phyloP scores from a whole-genome alignment of 2,113 vertebrate species.

The Percopsis transmontana region DNA sequence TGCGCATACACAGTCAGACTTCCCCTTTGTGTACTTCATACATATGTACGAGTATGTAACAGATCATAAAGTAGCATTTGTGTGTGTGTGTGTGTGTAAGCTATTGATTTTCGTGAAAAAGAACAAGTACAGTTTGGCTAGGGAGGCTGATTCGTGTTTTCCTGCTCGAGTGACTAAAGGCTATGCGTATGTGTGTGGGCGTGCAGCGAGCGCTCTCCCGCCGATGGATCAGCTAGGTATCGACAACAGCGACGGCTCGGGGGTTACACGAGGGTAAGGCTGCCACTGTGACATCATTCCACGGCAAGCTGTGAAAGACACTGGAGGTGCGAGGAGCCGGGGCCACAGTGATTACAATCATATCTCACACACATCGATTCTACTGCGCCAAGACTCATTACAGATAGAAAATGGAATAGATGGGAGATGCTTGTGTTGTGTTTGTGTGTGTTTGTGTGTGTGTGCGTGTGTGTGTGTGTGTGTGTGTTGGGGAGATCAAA shows the following conservation, averaged over 20 bases:
- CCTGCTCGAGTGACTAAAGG: constrained; percentile 60
- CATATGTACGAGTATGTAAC: neutral
- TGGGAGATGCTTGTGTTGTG: constrained; percentile 2
- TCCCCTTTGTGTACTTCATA: constrained; percentile 4
- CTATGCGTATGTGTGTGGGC: constrained; percentile 59
- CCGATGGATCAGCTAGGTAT: constrained; percentile 2
- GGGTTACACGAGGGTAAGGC: constrained; percentile 50
- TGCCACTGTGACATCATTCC: constrained; percentile 39
- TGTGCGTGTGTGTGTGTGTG: neutral
- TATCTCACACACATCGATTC: constrained; percentile 14
- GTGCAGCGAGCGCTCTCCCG: constrained; percentile 39
- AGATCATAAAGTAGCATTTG: neutral
- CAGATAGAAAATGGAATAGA: neutral
- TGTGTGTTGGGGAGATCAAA: neutral
- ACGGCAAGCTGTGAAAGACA: neutral
- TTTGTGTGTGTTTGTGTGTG: constrained; percentile 2
- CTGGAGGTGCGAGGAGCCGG: constrained; percentile 14
- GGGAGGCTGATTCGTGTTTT: constrained; percentile 34
- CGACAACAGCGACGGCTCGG: constrained; percentile 53
- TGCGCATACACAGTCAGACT: constrained; percentile 9
- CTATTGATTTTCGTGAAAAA: constrained; percentile 22
- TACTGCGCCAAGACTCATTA: neutral
- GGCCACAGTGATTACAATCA: constrained; percentile 9
- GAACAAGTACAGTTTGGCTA: constrained; percentile 35
- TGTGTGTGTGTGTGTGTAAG: neutral